These are phyloP conservation scores for Conops quadrifasciatus DNA, from an alignment of 2,888 invertebrate species.

Conservation along the genomic window DNA sequence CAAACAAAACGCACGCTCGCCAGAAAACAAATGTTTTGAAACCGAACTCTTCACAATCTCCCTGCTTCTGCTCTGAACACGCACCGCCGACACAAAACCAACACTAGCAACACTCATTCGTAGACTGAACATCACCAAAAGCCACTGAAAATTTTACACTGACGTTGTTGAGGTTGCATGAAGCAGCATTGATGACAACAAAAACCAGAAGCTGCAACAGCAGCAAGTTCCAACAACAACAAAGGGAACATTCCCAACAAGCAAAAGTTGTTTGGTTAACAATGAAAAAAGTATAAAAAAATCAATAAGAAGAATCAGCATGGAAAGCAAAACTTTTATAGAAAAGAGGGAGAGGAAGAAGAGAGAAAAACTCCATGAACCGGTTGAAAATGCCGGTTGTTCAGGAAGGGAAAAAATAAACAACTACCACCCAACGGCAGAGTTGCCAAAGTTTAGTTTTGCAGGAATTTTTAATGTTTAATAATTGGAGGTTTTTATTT, in stretches of 20 bases:
- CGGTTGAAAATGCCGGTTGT: constrained; percentile 25
- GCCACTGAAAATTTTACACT: constrained; percentile 2
- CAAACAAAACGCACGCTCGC: too few species aligned
- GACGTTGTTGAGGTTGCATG: too few species aligned
- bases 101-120: constrained; percentile 42
- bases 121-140: constrained; percentile 37
- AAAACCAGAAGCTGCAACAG: constrained; percentile 31
- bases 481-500: too few species aligned
- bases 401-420: background rate
- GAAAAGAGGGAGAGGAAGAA: background rate
- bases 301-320: constrained; percentile 6
- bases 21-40: too few species aligned
- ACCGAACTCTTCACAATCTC: too few species aligned
- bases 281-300: background rate
- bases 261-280: constrained; percentile 18
- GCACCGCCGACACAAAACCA: constrained; percentile 31
- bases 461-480: background rate
- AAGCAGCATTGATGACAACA: constrained; percentile 9
- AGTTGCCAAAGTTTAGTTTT: background rate
- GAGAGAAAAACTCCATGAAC: constrained; percentile 13
- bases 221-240: constrained; percentile 27
- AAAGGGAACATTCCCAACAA: constrained; percentile 1
- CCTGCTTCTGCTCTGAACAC: too few species aligned
- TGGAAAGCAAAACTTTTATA: background rate
- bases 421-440: background rate